These are phyloP conservation scores for Drosophila neotestacea DNA, from an alignment of 2,888 invertebrate genomes.

Conservation along the genomic window DNA sequence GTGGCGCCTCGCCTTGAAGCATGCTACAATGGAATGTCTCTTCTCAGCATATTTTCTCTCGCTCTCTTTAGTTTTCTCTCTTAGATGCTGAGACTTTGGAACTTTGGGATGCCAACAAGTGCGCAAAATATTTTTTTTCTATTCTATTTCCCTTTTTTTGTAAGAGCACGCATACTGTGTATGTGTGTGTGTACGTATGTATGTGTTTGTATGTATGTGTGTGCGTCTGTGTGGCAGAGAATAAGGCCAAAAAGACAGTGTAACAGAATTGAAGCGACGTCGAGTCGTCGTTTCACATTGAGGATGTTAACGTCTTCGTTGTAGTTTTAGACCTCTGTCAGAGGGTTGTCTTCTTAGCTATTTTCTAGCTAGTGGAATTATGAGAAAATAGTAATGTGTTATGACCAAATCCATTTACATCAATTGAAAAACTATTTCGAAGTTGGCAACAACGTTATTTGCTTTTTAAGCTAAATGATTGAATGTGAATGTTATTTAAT, in stretches of 20 bases:
- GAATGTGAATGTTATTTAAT: too few species aligned
- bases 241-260: conserved; percentile 48
- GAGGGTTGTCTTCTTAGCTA: too few species aligned
- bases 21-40: conserved; percentile 48
- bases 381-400: too few species aligned
- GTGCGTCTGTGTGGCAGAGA: conserved; percentile 29
- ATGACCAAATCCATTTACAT: too few species aligned
- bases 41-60: conserved; percentile 17
- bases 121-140: conserved; percentile 57
- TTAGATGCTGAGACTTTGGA: conserved; percentile 46
- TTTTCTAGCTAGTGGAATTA: too few species aligned
- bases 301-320: conserved; percentile 71
- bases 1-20: conserved; percentile 44
- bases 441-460: too few species aligned
- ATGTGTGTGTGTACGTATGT: conserved; percentile 7
- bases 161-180: conserved; percentile 33
- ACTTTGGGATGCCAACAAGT: conserved; percentile 75
- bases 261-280: conserved; percentile 31
- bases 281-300: conserved; percentile 16
- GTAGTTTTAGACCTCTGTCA: conserved; percentile 59
- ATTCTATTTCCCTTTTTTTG: conserved; percentile 25
- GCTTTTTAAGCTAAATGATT: too few species aligned
- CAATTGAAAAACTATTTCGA: too few species aligned
- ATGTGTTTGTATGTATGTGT: conserved; percentile 10
- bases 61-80: conserved; percentile 28